Conservation (phyloP, 2,888 invertebrate species). For the Amphipyra berbera region DNA sequence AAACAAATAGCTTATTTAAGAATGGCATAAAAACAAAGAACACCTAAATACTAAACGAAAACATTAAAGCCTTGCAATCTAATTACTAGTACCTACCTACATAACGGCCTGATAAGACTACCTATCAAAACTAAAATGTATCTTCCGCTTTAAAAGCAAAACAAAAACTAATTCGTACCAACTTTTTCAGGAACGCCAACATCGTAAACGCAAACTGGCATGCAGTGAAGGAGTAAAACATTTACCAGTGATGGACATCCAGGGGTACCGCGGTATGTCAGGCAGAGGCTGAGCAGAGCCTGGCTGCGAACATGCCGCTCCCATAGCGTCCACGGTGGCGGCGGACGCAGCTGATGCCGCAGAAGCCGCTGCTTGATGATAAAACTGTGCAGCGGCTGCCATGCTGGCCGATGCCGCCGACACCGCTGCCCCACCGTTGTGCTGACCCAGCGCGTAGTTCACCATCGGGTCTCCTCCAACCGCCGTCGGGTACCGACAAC, state of each 20-base stretch:
- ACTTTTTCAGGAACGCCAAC: constrained; percentile 61
- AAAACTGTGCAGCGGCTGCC: constrained; percentile 95
- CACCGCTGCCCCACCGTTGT: constrained; percentile 92
- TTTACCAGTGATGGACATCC: constrained; percentile 99
- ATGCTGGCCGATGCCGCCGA: constrained; percentile 92
- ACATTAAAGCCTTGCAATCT: constrained; percentile 32
- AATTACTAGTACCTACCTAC: constrained; percentile 26
- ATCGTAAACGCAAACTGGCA: constrained; percentile 63
- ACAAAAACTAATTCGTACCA: constrained; percentile 45
- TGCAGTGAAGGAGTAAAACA: constrained; percentile 81
- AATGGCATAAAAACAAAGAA: constrained; percentile 16
- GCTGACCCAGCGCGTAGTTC: constrained; percentile 94
- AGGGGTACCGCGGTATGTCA: constrained; percentile 97
- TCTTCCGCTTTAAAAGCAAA: constrained; percentile 48
- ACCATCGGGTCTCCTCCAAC: constrained; percentile 93
- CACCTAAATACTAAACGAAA: constrained; percentile 20
- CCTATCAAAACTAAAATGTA: constrained; percentile 16
- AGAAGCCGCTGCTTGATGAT: constrained; percentile 95
- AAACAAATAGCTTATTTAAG: constrained; percentile 1
- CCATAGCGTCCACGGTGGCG: constrained; percentile 94
- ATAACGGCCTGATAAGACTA: constrained; percentile 27
- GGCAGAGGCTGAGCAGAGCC: constrained; percentile 95
- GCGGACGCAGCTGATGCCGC: constrained; percentile 94
- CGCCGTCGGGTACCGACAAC: constrained; percentile 94
- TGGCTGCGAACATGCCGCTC: constrained; percentile 94